These are phyloP conservation scores for Colletes latitarsis DNA, from an alignment of 1,140 invertebrate genomes.

Conservation along the genomic window DNA sequence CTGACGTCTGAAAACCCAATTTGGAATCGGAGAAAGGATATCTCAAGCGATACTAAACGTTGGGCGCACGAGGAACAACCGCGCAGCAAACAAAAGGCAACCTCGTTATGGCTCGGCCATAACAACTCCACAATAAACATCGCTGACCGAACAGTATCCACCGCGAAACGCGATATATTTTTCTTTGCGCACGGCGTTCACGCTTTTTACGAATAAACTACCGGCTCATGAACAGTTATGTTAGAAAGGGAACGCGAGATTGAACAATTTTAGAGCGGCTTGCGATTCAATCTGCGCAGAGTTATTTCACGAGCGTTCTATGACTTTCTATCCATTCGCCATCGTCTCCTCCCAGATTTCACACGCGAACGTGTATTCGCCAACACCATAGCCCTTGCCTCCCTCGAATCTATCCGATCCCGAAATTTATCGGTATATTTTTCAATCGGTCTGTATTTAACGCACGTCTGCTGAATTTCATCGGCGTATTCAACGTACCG, in stretches of 20 bases:
- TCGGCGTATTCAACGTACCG: neutral
- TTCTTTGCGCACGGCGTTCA: too few relatives aligned
- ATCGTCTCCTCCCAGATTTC: neutral
- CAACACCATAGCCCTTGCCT: neutral
- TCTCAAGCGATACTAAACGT: too few relatives aligned
- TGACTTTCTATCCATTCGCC: conserved; percentile 26
- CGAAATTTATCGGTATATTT: conserved; percentile 38
- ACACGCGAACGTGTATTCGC: conserved; percentile 24
- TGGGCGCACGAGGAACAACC: too few relatives aligned
- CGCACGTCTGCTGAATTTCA: conserved; percentile 42
- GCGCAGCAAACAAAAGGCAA: too few relatives aligned
- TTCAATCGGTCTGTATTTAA: conserved; percentile 27
- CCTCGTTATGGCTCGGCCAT: too few relatives aligned
- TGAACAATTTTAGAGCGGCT: neutral
- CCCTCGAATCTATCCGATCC: neutral
- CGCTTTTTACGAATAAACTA: too few relatives aligned
- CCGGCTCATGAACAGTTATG: too few relatives aligned
- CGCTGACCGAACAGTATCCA: too few relatives aligned
- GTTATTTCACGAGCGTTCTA: neutral
- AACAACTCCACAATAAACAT: too few relatives aligned
- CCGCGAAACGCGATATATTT: too few relatives aligned
- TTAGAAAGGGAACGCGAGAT: too few relatives aligned
- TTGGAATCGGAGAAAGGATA: too few relatives aligned
- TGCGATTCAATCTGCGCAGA: neutral
- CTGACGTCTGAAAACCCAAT: neutral